phyloP scores from a whole-genome alignment of 2,797 vertebrate species.

The Percopsis omiscomaycus region DNA sequence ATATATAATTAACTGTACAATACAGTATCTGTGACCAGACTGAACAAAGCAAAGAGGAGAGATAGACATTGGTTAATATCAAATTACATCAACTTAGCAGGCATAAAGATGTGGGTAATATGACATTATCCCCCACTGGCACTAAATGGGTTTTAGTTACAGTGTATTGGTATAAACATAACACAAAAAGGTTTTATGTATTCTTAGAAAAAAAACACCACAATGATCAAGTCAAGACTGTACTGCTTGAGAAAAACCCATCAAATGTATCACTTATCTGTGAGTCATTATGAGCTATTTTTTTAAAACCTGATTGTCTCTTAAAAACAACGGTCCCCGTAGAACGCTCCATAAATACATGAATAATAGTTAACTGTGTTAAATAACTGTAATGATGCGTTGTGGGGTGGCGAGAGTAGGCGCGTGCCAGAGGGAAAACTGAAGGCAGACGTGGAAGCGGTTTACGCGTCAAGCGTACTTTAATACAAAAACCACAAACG shows the following conservation, averaged over 20 bases:
- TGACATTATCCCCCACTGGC: constrained; percentile 21
- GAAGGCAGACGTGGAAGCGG: too few relatives aligned
- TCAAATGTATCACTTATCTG: background rate
- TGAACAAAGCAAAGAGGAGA: background rate
- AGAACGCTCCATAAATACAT: too few relatives aligned
- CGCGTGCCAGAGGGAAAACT: too few relatives aligned
- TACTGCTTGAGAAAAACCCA: background rate
- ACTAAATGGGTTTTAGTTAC: constrained; percentile 32
- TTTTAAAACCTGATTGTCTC: background rate
- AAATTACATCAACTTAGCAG: constrained; percentile 19
- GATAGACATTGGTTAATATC: constrained; percentile 19
- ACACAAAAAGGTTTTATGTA: constrained; percentile 10
- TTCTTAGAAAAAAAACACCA: constrained; percentile 30
- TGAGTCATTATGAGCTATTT: background rate
- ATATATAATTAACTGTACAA: too few relatives aligned
- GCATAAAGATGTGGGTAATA: constrained; percentile 13
- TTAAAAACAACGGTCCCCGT: too few relatives aligned
- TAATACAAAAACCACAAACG: too few relatives aligned
- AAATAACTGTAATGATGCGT: too few relatives aligned
- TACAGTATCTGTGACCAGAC: background rate
- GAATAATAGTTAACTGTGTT: too few relatives aligned
- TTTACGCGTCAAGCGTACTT: too few relatives aligned
- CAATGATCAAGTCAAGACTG: constrained; percentile 9
- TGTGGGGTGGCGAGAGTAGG: too few relatives aligned
- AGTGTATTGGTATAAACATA: background rate